Evolutionary conservation across 1,140 invertebrate species (phyloP), one percentile per base, ranked within the genome.

Genomic region (Drosophila rufa): DNA sequence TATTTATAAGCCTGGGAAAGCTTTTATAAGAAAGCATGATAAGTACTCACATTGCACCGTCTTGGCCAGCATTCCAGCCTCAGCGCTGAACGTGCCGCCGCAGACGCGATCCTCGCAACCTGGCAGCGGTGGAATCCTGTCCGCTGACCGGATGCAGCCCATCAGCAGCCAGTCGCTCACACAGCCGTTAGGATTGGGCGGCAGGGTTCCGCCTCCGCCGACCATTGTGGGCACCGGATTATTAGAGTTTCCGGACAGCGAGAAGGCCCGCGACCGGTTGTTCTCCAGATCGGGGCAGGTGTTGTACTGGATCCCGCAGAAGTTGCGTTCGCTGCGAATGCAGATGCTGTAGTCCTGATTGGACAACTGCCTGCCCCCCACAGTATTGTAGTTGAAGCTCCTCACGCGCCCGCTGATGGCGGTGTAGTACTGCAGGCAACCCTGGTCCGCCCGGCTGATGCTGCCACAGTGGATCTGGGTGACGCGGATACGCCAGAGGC

Each of bases 261-360:
- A 95, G 77, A 97, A 97, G 0, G 96, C 93, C 33, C 95, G 94
- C 0, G 94, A 95, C 5, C 95, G 89, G 79, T 96, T 96, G 36
- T 93, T 92, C 62, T 92, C 92, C 82, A 94, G 93, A 83, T 97
- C 95, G 5, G 94, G 91, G 82, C 96, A 97, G 8, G 95, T 94
- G 33, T 95, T 95, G 80, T 97, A 98, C 70, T 97, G 97, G 48
- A 98, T 96, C 2, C 97, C 96, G 80, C 97, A 98, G 91, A 98
- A 98, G 87, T 98, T 98, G 67, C 96, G 95, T 87, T 98, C 97
- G 70, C 95, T 96, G 33, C 97, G 93, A 19, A 98, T 95, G 89
- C 97, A 98, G 55, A 97, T 96, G 61, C 96, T 96, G 92, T 98
- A 98, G 86, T 98, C 96, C 89, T 98, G 97, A 93, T 98, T 98